These are phyloP conservation scores for Otus sunia DNA, from an alignment of 2,113 vertebrate genomes.

Conservation along the genomic window DNA sequence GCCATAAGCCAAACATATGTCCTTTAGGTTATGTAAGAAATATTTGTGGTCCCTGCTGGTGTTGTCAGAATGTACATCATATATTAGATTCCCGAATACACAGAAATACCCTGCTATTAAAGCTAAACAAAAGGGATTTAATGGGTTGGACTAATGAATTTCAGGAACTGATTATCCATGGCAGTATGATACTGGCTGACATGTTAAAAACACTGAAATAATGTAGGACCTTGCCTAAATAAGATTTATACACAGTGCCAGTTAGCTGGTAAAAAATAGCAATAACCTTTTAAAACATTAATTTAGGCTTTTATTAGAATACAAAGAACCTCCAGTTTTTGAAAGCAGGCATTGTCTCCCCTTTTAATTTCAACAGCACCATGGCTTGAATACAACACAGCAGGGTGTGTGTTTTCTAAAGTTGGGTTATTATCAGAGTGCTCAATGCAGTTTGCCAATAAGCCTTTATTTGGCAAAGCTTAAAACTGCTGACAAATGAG, in stretches of 20 bases:
- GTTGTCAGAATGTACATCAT: constrained; percentile 62
- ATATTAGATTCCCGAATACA: constrained; percentile 58
- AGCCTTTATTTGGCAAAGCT: constrained; percentile 82
- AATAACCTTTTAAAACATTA: constrained; percentile 84
- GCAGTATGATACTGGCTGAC: constrained; percentile 69
- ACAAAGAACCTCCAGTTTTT: constrained; percentile 77
- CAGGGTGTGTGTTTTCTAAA: constrained; percentile 80
- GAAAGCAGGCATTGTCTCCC: constrained; percentile 78
- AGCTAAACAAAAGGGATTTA: constrained; percentile 74
- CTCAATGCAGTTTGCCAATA: constrained; percentile 78
- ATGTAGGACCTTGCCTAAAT: constrained; percentile 69
- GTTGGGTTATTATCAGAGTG: constrained; percentile 79
- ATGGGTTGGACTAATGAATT: constrained; percentile 74
- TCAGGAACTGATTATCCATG: constrained; percentile 75
- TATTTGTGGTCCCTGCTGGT: constrained; percentile 41
- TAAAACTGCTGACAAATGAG: constrained; percentile 83
- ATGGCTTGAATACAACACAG: constrained; percentile 76
- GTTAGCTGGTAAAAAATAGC: constrained; percentile 80
- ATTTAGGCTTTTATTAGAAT: constrained; percentile 79
- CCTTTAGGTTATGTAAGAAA: constrained; percentile 62
- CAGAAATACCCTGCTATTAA: constrained; percentile 58
- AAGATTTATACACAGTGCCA: constrained; percentile 75
- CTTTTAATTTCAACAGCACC: constrained; percentile 74
- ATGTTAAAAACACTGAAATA: constrained; percentile 69
- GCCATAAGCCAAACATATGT: constrained; percentile 59